These are phyloP conservation scores for Strix occidentalis DNA, from an alignment of 2,797 vertebrate genomes.

Conservation along the genomic window DNA sequence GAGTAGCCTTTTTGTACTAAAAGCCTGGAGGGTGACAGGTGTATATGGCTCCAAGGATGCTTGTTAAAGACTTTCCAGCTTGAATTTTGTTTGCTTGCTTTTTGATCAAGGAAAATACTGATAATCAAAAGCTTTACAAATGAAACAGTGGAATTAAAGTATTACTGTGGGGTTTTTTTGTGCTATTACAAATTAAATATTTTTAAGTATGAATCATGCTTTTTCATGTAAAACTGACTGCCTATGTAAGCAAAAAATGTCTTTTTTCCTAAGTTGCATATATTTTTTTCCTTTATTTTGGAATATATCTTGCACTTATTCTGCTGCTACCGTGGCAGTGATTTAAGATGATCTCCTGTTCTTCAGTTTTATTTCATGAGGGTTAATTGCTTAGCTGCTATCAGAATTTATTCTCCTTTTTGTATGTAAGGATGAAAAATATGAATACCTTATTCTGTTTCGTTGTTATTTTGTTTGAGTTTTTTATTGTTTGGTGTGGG, in stretches of 20 bases:
- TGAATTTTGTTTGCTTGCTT: not conserved
- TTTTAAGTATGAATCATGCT: not conserved
- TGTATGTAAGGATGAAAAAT: not conserved
- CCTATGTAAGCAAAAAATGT: not conserved
- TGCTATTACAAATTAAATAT: not conserved
- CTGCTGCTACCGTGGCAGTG: not conserved
- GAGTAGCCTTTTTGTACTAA: not conserved
- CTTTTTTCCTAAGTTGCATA: not conserved
- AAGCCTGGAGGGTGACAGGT: not conserved
- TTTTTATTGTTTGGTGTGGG: not conserved
- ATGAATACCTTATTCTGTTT: not conserved
- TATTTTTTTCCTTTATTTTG: not conserved
- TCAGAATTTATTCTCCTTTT: not conserved
- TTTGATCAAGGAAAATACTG: not conserved
- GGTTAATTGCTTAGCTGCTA: not conserved
- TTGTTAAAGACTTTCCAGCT: not conserved
- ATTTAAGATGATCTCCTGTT: not conserved
- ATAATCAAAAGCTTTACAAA: not conserved
- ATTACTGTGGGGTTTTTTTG: too few species aligned
- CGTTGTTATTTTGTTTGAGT: too few species aligned
- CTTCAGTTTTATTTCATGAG: not conserved
- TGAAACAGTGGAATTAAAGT: not conserved
- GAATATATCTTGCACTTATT: not conserved
- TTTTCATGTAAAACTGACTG: not conserved
- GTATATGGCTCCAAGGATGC: not conserved